Evolutionary conservation across 2,113 vertebrate species (phyloP).

Genomic region (Seriola aureovittata): DNA sequence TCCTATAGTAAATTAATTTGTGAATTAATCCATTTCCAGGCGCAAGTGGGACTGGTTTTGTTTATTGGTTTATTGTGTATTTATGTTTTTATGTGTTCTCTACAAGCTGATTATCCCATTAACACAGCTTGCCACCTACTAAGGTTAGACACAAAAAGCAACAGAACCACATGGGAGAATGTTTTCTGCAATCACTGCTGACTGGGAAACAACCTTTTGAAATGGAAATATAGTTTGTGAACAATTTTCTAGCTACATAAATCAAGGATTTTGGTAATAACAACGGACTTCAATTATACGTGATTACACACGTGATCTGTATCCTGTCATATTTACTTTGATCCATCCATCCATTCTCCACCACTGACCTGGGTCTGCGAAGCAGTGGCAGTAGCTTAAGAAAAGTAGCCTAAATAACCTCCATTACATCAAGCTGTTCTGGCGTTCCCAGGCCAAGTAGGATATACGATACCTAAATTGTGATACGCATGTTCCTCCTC

Average conservation of each 20-base stretch:
- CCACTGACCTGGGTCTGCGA: neutral
- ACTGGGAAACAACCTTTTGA: neutral
- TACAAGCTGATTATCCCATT: conserved; percentile 60
- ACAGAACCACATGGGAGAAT: conserved; percentile 28
- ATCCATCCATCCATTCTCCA: neutral
- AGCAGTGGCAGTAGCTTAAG: neutral
- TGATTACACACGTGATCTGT: neutral
- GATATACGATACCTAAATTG: neutral
- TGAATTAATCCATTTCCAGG: conserved; percentile 45
- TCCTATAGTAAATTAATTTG: conserved; percentile 38
- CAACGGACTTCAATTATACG: neutral
- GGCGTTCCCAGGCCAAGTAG: neutral
- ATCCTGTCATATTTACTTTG: conserved; percentile 1
- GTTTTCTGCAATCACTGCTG: neutral
- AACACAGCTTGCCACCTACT: conserved; percentile 43
- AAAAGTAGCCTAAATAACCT: conserved; percentile 1
- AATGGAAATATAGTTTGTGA: conserved; percentile 15
- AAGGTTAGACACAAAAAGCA: conserved; percentile 33
- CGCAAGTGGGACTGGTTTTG: conserved; percentile 40
- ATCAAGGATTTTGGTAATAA: neutral
- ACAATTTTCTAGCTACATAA: neutral
- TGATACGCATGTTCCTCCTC: too few species aligned
- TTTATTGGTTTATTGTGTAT: conserved; percentile 24
- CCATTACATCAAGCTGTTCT: neutral
- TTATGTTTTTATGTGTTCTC: conserved; percentile 29